These are phyloP conservation scores for Acrocephalus arundinaceus DNA, from an alignment of 2,113 vertebrate species.

Conservation along the genomic window DNA sequence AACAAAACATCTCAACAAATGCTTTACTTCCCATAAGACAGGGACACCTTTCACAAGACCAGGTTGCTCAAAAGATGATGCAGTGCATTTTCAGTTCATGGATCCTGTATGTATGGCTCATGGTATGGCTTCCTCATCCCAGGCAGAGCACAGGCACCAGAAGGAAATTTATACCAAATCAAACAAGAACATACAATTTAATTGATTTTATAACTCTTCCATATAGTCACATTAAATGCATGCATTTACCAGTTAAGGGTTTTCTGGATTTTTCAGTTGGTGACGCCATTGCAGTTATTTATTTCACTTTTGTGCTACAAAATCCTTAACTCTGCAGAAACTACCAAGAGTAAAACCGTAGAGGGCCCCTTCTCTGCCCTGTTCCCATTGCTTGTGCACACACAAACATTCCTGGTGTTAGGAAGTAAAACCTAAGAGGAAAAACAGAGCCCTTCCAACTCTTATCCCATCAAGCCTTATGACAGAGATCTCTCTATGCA, in stretches of 20 bases:
- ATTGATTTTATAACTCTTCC: not conserved
- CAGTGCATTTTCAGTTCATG: not conserved
- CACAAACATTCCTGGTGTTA: not conserved
- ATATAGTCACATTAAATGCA: not conserved
- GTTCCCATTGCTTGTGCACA: not conserved
- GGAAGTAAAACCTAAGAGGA: not conserved
- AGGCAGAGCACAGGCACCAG: not conserved
- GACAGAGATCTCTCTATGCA: not conserved
- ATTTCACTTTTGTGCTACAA: not conserved
- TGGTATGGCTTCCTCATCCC: not conserved
- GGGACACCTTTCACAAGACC: not conserved
- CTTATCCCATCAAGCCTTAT: not conserved
- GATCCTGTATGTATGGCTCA: not conserved
- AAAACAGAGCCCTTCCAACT: not conserved
- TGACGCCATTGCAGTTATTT: not conserved
- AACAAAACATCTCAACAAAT: not conserved
- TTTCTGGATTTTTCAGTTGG: not conserved
- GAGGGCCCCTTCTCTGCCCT: not conserved
- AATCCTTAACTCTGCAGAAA: not conserved
- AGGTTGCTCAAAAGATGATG: not conserved
- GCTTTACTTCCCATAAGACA: not conserved
- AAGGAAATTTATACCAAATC: not conserved
- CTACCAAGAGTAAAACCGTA: not conserved
- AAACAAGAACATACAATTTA: not conserved
- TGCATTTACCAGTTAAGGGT: not conserved